A percentile compares a stretch with the other conserved stretches of the same genome.
Conservation (phyloP, 2,888 invertebrate genomes). For the Drosophila prolongata region DNA sequence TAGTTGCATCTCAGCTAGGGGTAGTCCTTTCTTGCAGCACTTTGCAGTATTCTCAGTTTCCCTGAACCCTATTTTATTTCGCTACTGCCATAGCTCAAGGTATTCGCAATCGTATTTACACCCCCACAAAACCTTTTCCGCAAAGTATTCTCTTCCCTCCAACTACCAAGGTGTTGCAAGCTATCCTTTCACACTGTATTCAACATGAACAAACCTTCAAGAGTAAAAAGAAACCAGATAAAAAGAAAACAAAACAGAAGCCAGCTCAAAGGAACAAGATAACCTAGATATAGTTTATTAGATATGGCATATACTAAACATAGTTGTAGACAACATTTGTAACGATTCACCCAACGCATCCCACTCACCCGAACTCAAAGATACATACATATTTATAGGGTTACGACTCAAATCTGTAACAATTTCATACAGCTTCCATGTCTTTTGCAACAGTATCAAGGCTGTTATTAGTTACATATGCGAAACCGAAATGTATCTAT, state of each 20-base stretch:
- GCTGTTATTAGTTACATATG: slow-evolving; percentile 74
- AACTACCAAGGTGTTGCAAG: slow-evolving; percentile 35
- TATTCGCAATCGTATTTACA: slow-evolving; percentile 58
- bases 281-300: slow-evolving; percentile 43
- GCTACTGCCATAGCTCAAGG: slow-evolving; percentile 73
- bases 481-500: slow-evolving; percentile 50
- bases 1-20: slow-evolving; percentile 24
- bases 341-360: slow-evolving; percentile 37
- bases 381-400: slow-evolving; percentile 19
- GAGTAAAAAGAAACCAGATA: neutral
- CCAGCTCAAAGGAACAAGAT: slow-evolving; percentile 63
- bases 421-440: slow-evolving; percentile 77
- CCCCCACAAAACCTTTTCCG: slow-evolving; percentile 26
- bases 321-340: slow-evolving; percentile 32
- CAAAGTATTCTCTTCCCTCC: slow-evolving; percentile 33
- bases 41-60: slow-evolving; percentile 68
- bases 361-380: slow-evolving; percentile 18
- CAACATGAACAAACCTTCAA: slow-evolving; percentile 39
- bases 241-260: slow-evolving; percentile 13
- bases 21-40: slow-evolving; percentile 47
- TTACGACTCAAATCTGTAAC: slow-evolving; percentile 56
- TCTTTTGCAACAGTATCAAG: slow-evolving; percentile 77
- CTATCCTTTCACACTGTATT: slow-evolving; percentile 15
- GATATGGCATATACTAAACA: slow-evolving; percentile 38
- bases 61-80: slow-evolving; percentile 42